These are phyloP conservation scores for Gymnocheta viridis DNA, from an alignment of 2,888 invertebrate species.

Conservation along the genomic window DNA sequence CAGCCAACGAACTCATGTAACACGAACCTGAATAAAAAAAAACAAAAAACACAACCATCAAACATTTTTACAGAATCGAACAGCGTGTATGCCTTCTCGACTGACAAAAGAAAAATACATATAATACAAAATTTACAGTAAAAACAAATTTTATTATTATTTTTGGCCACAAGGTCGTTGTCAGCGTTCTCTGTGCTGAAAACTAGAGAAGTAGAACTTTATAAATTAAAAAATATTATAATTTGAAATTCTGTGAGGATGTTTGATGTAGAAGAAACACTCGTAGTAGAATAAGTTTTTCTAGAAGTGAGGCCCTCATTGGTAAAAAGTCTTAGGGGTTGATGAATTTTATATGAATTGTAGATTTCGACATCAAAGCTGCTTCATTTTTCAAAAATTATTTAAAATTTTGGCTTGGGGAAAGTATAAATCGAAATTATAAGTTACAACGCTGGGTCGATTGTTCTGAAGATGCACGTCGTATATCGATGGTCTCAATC, in stretches of 20 bases:
- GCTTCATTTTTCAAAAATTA: too few relatives aligned
- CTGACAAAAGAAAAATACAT: not conserved
- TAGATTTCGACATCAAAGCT: too few relatives aligned
- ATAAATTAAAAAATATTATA: slow-evolving; percentile 4
- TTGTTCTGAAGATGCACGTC: too few relatives aligned
- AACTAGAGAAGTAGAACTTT: slow-evolving; percentile 9
- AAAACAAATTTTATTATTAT: slow-evolving; percentile 58
- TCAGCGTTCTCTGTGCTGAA: slow-evolving; percentile 40
- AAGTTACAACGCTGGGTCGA: too few relatives aligned
- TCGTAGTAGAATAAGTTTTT: not conserved
- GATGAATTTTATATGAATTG: not conserved
- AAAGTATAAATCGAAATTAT: too few relatives aligned
- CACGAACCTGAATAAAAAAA: slow-evolving; percentile 58
- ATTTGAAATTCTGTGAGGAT: not conserved
- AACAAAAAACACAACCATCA: too few relatives aligned
- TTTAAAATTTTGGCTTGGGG: too few relatives aligned
- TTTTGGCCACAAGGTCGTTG: slow-evolving; percentile 71
- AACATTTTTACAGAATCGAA: slow-evolving; percentile 25
- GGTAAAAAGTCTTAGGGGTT: not conserved
- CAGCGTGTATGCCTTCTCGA: not conserved
- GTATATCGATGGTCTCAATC: too few relatives aligned
- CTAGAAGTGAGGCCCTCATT: not conserved
- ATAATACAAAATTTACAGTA: slow-evolving; percentile 45
- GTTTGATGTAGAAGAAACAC: not conserved
- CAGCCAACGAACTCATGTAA: slow-evolving; percentile 70